Evolutionary conservation across 2,113 vertebrate genomes (phyloP), one percentile per base, ranked within the genome.

Genomic region (Caranx melampygus): DNA sequence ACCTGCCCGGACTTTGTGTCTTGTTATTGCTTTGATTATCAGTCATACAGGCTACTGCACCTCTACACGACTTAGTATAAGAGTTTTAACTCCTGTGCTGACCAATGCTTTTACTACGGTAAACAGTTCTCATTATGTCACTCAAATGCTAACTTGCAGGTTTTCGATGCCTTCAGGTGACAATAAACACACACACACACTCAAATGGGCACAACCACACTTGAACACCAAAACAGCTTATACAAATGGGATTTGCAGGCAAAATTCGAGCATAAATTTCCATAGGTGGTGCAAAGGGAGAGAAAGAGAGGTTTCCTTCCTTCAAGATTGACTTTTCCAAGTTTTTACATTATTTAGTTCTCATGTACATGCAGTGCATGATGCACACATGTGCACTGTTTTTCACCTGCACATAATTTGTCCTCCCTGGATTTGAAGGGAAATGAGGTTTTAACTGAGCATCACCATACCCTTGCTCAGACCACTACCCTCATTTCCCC

Each of bases 201-300:
- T 12, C n/a, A 11, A 52, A 52, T n/a, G 10, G 2, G 45, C 45
- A 47, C 51, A 37, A 3, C 35, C 0, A 26, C 31, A 26, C 9
- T 18, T 35, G 1, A 33, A 63, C 20, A 63, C 45, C 4, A 12
- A 35, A 18, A 16, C 54, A 47, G 3, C 3, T 12, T 20, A 37
- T 33, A 8, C 2, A 55, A 18, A n/a, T 31, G 14, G 2, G 8
- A 60, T 31, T 49, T 40, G 20, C 0, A 3, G 40, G 20, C 26
- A 42, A 20, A 70, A 54, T 35, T 34, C 42, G 51, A 35, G 18
- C 21, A n/a, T 64, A 45, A 12, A 64, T 55, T 44, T 74, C n/a
- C 2, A 63, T 54, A 68, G 26, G 1, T 20, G 15, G 33, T 59
- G 26, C 11, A 26, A 26, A 34, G 3, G 59, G 6, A 62, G 54